Evolutionary conservation across 2,888 invertebrate species (phyloP), one percentile per base, ranked within the genome.

Genomic region (Leptinotarsa haldemani): DNA sequence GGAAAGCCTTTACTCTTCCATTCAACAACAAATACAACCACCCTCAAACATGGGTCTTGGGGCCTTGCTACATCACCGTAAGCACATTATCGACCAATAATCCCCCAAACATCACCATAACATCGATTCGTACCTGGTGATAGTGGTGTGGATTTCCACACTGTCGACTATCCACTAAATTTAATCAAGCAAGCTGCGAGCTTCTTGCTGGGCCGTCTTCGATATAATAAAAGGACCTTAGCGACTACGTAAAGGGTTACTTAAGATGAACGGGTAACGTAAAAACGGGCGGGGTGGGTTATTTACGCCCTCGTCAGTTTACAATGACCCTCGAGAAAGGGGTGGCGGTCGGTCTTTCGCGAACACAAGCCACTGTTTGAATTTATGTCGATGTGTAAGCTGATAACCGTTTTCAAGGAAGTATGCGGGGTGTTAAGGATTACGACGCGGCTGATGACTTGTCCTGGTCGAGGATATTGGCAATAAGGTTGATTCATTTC

Each of bases 271-370:
- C 84, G 82, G 82, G 81, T 80, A 53, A 56, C 58, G 75, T 83
- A 84, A 83, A 84, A 84, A 82, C 82, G 81, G 84, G 81, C 74
- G 75, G 73, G 70, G 81, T 85, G 87, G 88, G 86, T 90, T 90
- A 90, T 90, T 90, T 90, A 90, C 90, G 89, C 90, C 90, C 90
- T 91, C 91, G 90, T 91, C 91, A 91, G 90, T 91, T 91, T 91
- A 90, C 90, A 90, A 90, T 91, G 91, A 91, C 90, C 90, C 90
- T 89, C 77, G 70, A 67, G 74, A 68, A 77, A 76, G 74, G 75
- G 76, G 78, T 73, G 75, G 74, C 52, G 72, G 73, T 68, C 73
- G 76, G 77, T 78, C 74, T 78, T 78, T 78, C 80, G 81, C 78
- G 75, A 77, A 78, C 77, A 78, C 80, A 77, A 72, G 78, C 80